Evolutionary conservation across 2,797 vertebrate species (phyloP).

Genomic region (Triplophysa bombifrons): DNA sequence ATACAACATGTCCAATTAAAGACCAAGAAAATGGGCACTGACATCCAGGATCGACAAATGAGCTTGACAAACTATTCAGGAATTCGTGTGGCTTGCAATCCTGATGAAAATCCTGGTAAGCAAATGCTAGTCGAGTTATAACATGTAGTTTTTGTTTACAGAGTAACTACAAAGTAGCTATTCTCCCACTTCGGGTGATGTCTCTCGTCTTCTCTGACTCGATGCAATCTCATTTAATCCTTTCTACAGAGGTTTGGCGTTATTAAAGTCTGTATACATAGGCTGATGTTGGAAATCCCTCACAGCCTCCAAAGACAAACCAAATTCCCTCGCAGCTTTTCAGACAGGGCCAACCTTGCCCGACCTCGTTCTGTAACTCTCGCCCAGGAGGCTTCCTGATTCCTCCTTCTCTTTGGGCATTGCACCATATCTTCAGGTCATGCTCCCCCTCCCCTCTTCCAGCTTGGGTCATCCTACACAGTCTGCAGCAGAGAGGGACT

Average conservation of each 20-base stretch:
- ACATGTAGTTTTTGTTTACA: constrained; percentile 36
- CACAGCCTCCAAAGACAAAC: constrained; percentile 3
- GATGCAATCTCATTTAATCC: constrained; percentile 18
- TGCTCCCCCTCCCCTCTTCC: background rate
- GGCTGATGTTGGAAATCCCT: constrained; percentile 25
- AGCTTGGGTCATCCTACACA: constrained; percentile 84
- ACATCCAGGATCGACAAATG: constrained; percentile 47
- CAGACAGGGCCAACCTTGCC: constrained; percentile 15
- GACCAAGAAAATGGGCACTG: constrained; percentile 43
- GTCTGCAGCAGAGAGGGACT: constrained; percentile 86
- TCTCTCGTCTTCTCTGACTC: background rate
- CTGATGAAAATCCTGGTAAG: constrained; percentile 41
- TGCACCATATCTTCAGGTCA: background rate
- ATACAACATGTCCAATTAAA: constrained; percentile 21
- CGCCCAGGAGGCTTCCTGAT: constrained; percentile 25
- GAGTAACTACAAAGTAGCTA: constrained; percentile 20
- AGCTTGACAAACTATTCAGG: constrained; percentile 31
- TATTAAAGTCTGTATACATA: constrained; percentile 13
- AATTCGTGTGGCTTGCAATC: constrained; percentile 32
- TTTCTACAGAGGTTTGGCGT: constrained; percentile 18
- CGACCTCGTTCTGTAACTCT: constrained; percentile 1
- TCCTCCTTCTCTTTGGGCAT: constrained; percentile 1
- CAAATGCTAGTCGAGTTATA: constrained; percentile 36
- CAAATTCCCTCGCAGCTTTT: constrained; percentile 15
- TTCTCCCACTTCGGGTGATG: background rate